Base-by-base conservation (phyloP, 1,140 invertebrate genomes). In the Muscidifurax raptorellus region DNA sequence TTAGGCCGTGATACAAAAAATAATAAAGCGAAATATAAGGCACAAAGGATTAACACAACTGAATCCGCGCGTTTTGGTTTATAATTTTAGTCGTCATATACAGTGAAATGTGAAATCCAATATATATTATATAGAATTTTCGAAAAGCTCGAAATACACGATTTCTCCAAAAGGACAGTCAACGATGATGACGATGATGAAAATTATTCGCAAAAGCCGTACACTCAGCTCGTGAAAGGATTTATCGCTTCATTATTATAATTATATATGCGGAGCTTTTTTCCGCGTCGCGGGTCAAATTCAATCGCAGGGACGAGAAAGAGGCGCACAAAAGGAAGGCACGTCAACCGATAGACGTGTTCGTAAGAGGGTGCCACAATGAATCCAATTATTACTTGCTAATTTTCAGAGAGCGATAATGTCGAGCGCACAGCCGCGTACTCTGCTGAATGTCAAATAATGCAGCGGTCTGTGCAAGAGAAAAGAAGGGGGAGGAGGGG, bases 391-490 rank as follows among this genome's bases (percentile, higher is more conserved):
- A 91, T 91, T 90, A 89, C 88, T 90, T 88, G 88, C 87, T 90
- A 91, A 91, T 91, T 90, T 91, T 89, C 89, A 87, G 85, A 87
- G 86, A 28, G 86, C 86, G 85, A 89, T 90, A 89, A 89, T 82
- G 86, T 87, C 81, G 52, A 74, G 36, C 22, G n/a, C 40, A n/a
- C 40, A 9, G 74, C 74, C n/a, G 75, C 75, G 27, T 15, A 64
- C 82, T 85, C 87, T 81, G 87, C 86, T 88, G 89, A 90, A 91
- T 91, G 90, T 89, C 90, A 90, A 92, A 91, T 92, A 90, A 91
- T 90, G 90, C 90, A 28, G 76, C n/a, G 52, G 77, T 25, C 25
- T 25, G 47, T 30, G 36, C 6, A 59, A 22, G 40, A 75, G 30
- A 32, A 74, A 40, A 75, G 74, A 47, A 25, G 44, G 47, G n/a